phyloP scores from a whole-genome alignment of 1,140 invertebrate genomes.

The Tetramorium alpestre region DNA sequence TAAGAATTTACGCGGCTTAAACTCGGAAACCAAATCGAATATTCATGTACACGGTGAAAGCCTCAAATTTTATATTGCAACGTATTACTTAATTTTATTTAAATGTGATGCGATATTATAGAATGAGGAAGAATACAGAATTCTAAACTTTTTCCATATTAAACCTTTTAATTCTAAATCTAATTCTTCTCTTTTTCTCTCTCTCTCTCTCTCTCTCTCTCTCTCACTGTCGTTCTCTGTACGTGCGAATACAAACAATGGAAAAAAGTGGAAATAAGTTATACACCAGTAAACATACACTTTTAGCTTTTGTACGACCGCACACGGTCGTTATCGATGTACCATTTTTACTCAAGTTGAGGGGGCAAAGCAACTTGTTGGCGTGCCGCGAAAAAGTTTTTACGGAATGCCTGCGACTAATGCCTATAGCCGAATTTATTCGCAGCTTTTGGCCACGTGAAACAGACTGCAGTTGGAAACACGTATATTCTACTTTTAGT shows the following conservation, averaged over 20 bases:
- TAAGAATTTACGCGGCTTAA: too few species aligned
- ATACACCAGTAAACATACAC: background rate
- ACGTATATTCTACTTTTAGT: conserved; percentile 36
- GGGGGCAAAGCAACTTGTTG: background rate
- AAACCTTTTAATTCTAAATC: background rate
- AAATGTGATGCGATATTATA: background rate
- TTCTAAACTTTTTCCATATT: background rate
- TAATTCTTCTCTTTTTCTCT: background rate
- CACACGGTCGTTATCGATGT: background rate
- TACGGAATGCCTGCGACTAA: conserved; percentile 20
- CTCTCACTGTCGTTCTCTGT: background rate
- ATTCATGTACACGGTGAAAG: too few species aligned
- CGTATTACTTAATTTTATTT: background rate
- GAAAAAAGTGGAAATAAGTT: background rate
- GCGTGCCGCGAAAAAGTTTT: conserved; percentile 22
- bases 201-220: background rate
- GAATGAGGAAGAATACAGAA: background rate
- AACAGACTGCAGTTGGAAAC: conserved; percentile 43
- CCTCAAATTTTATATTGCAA: background rate
- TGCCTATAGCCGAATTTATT: conserved; percentile 48
- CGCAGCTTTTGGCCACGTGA: conserved; percentile 12
- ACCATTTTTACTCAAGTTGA: background rate
- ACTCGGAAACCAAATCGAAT: too few species aligned
- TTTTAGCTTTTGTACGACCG: background rate
- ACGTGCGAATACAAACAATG: background rate